Evolutionary conservation across 2,797 vertebrate genomes (phyloP), one percentile per base, ranked within the genome.

Genomic region (Echeneis naucrates): DNA sequence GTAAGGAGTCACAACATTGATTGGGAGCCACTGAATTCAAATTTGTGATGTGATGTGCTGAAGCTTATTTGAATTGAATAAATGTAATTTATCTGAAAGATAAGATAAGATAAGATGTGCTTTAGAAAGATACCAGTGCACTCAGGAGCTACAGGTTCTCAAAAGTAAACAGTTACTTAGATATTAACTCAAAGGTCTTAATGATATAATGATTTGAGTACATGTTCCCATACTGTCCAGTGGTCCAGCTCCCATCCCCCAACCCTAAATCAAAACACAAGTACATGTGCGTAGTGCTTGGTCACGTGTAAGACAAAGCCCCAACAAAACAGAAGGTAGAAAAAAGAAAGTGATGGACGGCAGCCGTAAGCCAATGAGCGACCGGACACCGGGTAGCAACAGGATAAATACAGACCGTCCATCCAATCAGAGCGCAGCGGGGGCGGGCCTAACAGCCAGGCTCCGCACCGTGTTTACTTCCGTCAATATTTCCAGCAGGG

Each of bases 401-500:
- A 80, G 8, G 38, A 33, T 63, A 68, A 83, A 75, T 76, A 16
- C 48, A 5, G 35, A 10, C 0, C 3, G 4, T 13, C 52, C 7
- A 63, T 30, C 91, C 91, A 92, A 92, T 92, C 70, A 78, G 35
- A 76, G 61, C 35, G 17, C 21, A 19, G 21, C 2, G 74, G 37
- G 58, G 68, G 65, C n/a, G n/a, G n/a, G n/a, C n/a, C n/a, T n/a
- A n/a, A n/a, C n/a, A 24, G 0, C 59, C 10, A 2, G 17, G 1
- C 17, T 52, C 50, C 21, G 54, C 44, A 23, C 76, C 62, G 84
- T 80, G 60, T 88, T 90, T 90, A 93, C 92, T 92, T 93, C 90
- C 87, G 92, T 93, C 90, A 93, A 92, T 89, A 91, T 77, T 84
- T 89, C 48, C 66, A 78, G 19, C 73, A n/a, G n/a, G n/a, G n/a